Evolutionary conservation across 2,888 invertebrate species (phyloP).

Genomic region (Tribolium freemani): DNA sequence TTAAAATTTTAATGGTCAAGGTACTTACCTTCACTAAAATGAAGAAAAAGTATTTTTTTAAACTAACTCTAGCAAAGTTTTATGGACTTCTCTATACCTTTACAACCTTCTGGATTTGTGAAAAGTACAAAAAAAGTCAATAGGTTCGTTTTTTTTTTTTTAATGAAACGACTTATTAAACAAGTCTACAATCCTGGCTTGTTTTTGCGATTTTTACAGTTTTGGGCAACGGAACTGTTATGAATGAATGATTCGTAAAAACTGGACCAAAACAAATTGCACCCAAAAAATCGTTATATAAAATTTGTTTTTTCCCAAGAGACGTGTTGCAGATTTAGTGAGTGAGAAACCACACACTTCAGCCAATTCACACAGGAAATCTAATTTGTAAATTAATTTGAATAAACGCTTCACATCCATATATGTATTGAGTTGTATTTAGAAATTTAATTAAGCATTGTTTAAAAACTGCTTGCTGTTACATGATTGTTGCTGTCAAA

Average conservation of each 20-base stretch:
- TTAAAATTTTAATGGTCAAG: too few relatives aligned
- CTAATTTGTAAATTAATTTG: neutral
- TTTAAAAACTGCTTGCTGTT: neutral
- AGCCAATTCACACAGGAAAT: neutral
- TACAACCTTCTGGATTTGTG: too few relatives aligned
- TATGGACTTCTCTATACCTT: too few relatives aligned
- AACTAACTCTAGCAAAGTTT: too few relatives aligned
- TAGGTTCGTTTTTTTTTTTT: too few relatives aligned
- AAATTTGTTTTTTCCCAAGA: neutral
- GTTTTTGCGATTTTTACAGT: neutral
- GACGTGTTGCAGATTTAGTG: neutral
- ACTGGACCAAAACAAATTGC: conserved; percentile 17
- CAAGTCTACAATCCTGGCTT: neutral
- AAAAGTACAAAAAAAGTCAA: too few relatives aligned
- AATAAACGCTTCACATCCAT: neutral
- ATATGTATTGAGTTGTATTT: neutral
- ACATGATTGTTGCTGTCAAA: neutral
- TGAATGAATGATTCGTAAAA: conserved; percentile 1
- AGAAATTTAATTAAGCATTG: neutral
- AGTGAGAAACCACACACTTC: neutral
- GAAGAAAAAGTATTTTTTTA: too few relatives aligned
- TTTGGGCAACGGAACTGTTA: conserved; percentile 7
- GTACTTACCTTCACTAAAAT: too few relatives aligned
- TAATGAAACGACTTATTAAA: too few relatives aligned
- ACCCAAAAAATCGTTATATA: neutral